These are phyloP conservation scores for Pelodytes ibericus DNA, from an alignment of 2,797 vertebrate species.

Conservation along the genomic window DNA sequence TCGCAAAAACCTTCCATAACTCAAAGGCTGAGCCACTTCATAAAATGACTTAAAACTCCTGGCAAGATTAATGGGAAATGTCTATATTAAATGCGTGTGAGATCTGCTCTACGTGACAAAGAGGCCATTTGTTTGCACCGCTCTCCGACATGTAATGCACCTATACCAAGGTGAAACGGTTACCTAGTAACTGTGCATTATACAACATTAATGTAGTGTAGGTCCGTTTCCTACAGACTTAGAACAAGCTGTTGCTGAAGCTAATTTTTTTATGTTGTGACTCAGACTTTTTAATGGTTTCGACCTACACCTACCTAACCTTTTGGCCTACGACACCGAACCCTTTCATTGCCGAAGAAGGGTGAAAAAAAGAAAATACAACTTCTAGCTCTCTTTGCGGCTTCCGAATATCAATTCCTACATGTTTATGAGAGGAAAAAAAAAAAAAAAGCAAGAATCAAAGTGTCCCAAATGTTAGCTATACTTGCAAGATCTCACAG, in stretches of 20 bases:
- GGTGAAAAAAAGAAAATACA: no score
- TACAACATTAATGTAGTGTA: slow-evolving; percentile 32
- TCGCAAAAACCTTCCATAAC: slow-evolving; percentile 57
- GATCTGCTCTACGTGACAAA: slow-evolving; percentile 22
- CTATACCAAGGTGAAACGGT: slow-evolving; percentile 27
- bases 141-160: slow-evolving; percentile 29
- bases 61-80: slow-evolving; percentile 32
- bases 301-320: background rate
- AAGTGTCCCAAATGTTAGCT: no score
- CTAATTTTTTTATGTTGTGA: slow-evolving; percentile 15
- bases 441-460: no score
- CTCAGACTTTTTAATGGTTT: slow-evolving; percentile 14
- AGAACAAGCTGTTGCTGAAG: slow-evolving; percentile 37
- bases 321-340: no score
- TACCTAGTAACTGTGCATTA: slow-evolving; percentile 42
- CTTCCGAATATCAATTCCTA: no score
- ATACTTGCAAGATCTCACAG: no score
- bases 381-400: no score
- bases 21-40: slow-evolving; percentile 39
- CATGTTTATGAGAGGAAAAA: no score
- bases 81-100: slow-evolving; percentile 46
- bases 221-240: slow-evolving; percentile 31
- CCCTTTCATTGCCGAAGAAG: no score
- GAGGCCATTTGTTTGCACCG: slow-evolving; percentile 8
- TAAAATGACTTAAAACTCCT: slow-evolving; percentile 56